Percentiles rank a stretch among this genome's conserved stretches.
These are phyloP conservation scores for Tipula confusa DNA, from an alignment of 2,888 invertebrate genomes.

Conservation along the genomic window DNA sequence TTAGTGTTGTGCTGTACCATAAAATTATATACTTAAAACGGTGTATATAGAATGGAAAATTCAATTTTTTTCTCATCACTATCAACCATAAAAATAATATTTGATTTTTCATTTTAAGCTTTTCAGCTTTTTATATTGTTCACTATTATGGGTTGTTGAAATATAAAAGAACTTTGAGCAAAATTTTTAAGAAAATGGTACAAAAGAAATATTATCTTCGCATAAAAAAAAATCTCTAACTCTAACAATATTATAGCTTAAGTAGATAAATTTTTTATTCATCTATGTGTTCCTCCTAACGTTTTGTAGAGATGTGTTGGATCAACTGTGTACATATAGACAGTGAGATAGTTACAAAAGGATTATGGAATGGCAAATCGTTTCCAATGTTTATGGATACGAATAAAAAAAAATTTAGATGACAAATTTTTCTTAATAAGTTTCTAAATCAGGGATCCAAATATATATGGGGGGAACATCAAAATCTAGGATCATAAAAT, in stretches of 20 bases:
- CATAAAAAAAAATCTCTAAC: not conserved
- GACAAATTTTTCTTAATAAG: not conserved
- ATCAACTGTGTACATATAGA: not conserved
- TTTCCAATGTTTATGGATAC: not conserved
- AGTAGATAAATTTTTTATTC: conserved; percentile 3
- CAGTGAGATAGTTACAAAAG: not conserved
- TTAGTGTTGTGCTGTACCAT: not conserved
- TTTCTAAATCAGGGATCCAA: not conserved
- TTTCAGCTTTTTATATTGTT: not conserved
- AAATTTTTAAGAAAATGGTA: not conserved
- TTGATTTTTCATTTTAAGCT: conserved; percentile 6
- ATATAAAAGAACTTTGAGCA: not conserved
- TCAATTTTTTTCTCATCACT: conserved; percentile 7
- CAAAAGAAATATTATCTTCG: conserved; percentile 12
- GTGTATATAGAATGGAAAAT: conserved; percentile 16
- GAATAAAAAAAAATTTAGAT: not conserved
- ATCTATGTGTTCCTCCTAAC: not conserved
- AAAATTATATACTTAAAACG: not conserved
- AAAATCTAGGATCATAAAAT: not conserved
- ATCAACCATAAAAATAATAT: conserved; percentile 20
- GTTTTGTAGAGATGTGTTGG: not conserved
- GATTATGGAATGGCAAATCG: not conserved
- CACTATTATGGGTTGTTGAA: conserved; percentile 3
- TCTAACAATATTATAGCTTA: not conserved
- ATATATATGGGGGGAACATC: not conserved